phyloP scores from a whole-genome alignment of 2,888 invertebrate genomes.

The Thereva unica region DNA sequence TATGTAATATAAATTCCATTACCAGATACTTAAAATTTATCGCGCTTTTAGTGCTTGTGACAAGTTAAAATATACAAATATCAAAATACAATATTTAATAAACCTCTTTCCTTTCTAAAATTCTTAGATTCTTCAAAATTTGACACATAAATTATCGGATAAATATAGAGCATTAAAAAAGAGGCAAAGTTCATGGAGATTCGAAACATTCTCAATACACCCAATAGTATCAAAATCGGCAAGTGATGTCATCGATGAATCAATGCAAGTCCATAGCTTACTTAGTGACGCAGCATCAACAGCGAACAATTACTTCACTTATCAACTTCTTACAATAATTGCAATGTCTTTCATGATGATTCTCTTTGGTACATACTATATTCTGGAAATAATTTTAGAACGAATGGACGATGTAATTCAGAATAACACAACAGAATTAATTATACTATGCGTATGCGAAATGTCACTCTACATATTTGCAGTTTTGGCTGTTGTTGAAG shows the following conservation, averaged over 20 bases:
- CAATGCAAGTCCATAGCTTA: conserved; percentile 45
- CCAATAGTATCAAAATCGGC: conserved; percentile 48
- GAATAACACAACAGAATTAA: conserved; percentile 55
- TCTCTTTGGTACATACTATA: conserved; percentile 57
- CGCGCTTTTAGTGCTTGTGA: no score
- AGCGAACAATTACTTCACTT: conserved; percentile 57
- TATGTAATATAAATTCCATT: no score
- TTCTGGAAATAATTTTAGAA: conserved; percentile 54
- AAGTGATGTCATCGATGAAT: neutral
- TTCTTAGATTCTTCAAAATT: no score
- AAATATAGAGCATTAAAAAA: neutral
- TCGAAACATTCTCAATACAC: conserved; percentile 55
- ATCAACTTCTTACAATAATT: conserved; percentile 56
- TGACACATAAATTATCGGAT: no score
- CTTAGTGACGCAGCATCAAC: conserved; percentile 56
- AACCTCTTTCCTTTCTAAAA: no score
- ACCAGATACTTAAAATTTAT: no score
- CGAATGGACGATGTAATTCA: conserved; percentile 54
- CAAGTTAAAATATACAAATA: no score
- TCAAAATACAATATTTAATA: no score
- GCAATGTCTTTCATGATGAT: conserved; percentile 57
- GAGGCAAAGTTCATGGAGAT: conserved; percentile 44
- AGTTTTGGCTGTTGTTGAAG: conserved; percentile 56
- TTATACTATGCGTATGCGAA: conserved; percentile 57
- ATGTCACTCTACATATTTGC: conserved; percentile 55